Percentiles rank a stretch among this genome's conserved stretches.
These are phyloP conservation scores for Sphaeridia pumilis DNA, from an alignment of 2,888 invertebrate genomes.

Conservation along the genomic window DNA sequence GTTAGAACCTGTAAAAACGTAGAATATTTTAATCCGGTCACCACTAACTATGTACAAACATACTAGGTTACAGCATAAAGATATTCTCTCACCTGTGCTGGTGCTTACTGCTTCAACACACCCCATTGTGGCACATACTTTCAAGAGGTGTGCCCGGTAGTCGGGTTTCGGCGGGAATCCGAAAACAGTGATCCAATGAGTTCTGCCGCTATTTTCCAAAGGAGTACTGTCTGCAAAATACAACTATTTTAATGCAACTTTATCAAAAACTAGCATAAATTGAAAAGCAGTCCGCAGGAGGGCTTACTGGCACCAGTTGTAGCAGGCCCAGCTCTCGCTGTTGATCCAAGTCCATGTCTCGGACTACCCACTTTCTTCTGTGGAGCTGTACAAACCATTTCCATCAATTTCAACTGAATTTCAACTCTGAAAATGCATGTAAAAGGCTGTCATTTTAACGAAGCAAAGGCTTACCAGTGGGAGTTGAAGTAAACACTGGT, in stretches of 20 bases:
- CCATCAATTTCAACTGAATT: background rate
- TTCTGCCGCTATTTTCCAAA: conserved; percentile 1
- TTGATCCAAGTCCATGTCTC: conserved; percentile 9
- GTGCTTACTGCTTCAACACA: conserved; percentile 60
- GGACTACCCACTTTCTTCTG: conserved; percentile 7
- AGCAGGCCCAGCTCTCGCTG: background rate
- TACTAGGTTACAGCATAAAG: too few relatives aligned
- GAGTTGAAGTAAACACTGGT: background rate
- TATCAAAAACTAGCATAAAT: too few relatives aligned
- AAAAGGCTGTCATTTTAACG: background rate
- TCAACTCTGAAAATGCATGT: background rate
- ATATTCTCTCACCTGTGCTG: conserved; percentile 47
- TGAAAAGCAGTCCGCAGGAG: too few relatives aligned
- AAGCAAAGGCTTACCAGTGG: background rate
- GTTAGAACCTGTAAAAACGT: conserved; percentile 56
- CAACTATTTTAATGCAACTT: background rate
- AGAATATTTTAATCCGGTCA: too few relatives aligned
- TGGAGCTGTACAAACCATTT: background rate
- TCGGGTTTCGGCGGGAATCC: conserved; percentile 69
- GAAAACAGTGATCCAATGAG: conserved; percentile 28
- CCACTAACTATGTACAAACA: too few relatives aligned
- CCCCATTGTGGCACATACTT: conserved; percentile 69
- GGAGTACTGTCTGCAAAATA: too few relatives aligned
- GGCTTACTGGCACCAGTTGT: conserved; percentile 3
- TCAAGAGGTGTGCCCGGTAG: conserved; percentile 61